These are phyloP conservation scores for Eunapius fragilis DNA, from an alignment of 37 sponge, comb jelly and placozoan genomes.

Conservation along the genomic window DNA sequence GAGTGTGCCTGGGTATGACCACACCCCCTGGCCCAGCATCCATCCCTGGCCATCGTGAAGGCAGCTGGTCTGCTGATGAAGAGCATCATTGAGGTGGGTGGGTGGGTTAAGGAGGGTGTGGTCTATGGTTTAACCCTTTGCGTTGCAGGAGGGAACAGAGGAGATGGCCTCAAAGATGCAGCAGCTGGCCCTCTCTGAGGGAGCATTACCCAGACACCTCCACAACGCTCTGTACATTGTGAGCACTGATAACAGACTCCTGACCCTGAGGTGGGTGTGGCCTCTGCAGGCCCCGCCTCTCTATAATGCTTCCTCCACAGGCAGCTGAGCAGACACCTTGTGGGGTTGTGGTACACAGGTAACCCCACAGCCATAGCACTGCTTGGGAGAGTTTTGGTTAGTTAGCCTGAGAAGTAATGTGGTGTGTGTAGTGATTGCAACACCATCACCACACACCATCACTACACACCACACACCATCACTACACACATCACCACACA, in stretches of 20 bases:
- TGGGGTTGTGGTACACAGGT: slow-evolving; percentile 92
- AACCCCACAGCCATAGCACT: slow-evolving; percentile 85
- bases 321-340: slow-evolving; percentile 94
- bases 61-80: slow-evolving; percentile 98
- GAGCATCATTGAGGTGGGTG: slow-evolving; percentile 87
- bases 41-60: slow-evolving; percentile 95
- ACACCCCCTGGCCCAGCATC: slow-evolving; percentile 54
- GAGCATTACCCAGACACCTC: slow-evolving; percentile 94
- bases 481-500: background rate
- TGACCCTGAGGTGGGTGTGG: slow-evolving; percentile 63
- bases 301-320: slow-evolving; percentile 15
- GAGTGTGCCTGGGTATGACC: background rate
- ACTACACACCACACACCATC: background rate
- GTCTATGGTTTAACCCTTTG: background rate
- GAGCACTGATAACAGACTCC: slow-evolving; percentile 85
- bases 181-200: slow-evolving; percentile 97
- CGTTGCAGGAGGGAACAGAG: slow-evolving; percentile 77
- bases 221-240: slow-evolving; percentile 92
- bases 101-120: background rate
- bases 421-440: background rate
- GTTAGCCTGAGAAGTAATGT: background rate
- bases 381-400: slow-evolving; percentile 83
- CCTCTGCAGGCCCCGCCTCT: background rate
- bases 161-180: slow-evolving; percentile 94
- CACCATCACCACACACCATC: background rate